Evolutionary conservation across 2,888 invertebrate species (phyloP).

Genomic region (Eugnorisma glareosa): DNA sequence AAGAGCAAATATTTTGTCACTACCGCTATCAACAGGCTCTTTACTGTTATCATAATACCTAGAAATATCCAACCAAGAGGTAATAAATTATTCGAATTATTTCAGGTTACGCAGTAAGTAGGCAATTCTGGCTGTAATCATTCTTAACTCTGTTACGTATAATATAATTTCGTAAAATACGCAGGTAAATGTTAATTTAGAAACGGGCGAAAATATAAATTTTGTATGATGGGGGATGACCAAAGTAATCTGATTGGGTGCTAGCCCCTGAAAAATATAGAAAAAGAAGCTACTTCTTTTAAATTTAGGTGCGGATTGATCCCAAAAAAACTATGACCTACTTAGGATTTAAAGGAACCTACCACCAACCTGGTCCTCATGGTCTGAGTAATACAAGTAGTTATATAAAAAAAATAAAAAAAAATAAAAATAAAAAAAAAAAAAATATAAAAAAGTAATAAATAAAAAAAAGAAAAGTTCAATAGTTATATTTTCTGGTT

Average conservation of each 20-base stretch:
- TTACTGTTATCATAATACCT: slow-evolving; percentile 21
- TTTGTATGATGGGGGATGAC: not conserved
- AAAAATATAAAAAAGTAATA: no score
- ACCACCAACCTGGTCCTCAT: not conserved
- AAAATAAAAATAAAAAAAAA: no score
- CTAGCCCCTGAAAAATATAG: not conserved
- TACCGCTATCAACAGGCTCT: not conserved
- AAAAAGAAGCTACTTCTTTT: not conserved
- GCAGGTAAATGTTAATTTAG: slow-evolving; percentile 1
- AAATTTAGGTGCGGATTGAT: not conserved
- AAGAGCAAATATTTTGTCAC: slow-evolving; percentile 43
- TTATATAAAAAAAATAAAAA: no score
- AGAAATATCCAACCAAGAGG: slow-evolving; percentile 2
- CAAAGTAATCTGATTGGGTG: not conserved
- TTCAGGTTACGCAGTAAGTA: slow-evolving; percentile 8
- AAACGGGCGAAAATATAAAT: slow-evolving; percentile 22
- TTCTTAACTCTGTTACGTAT: slow-evolving; percentile 10
- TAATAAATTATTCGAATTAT: slow-evolving; percentile 37
- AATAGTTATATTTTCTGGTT: no score
- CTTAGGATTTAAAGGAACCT: not conserved
- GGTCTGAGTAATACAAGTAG: no score
- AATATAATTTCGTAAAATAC: slow-evolving; percentile 21
- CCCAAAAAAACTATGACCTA: not conserved
- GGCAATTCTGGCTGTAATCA: slow-evolving; percentile 29
- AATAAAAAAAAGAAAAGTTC: no score